Percentiles rank a stretch among this genome's conserved stretches.
phyloP scores from a whole-genome alignment of 2,888 invertebrate genomes.

The Zonitis immaculata region DNA sequence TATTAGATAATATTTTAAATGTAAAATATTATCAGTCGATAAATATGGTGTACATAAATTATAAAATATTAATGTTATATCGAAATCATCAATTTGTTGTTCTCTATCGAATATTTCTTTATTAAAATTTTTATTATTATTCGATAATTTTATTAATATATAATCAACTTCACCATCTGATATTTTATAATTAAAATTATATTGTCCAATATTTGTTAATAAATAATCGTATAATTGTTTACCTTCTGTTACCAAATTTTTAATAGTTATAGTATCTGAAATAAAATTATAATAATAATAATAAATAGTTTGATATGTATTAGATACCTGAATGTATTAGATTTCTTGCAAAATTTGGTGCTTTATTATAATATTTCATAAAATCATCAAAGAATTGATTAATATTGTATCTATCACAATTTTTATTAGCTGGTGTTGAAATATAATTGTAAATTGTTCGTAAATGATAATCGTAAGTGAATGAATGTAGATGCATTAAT shows the following conservation, averaged over 20 bases:
- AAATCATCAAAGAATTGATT: slow-evolving; percentile 72
- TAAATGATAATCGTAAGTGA: slow-evolving; percentile 72
- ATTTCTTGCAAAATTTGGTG: slow-evolving; percentile 72
- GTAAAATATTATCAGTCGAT: slow-evolving; percentile 43
- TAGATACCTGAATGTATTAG: slow-evolving; percentile 66
- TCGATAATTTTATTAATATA: slow-evolving; percentile 59
- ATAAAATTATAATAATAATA: no score
- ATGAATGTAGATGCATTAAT: slow-evolving; percentile 70
- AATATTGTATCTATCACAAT: slow-evolving; percentile 61
- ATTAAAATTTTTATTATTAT: slow-evolving; percentile 55
- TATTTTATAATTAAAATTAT: slow-evolving; percentile 61
- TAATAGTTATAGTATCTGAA: slow-evolving; percentile 55
- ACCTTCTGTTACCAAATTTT: slow-evolving; percentile 59
- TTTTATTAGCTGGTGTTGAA: slow-evolving; percentile 51
- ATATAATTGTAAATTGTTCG: slow-evolving; percentile 63
- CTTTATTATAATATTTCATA: slow-evolving; percentile 69
- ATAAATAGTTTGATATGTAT: no score
- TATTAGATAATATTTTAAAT: slow-evolving; percentile 58
- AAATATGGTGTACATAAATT: slow-evolving; percentile 49
- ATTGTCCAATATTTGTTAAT: slow-evolving; percentile 61
- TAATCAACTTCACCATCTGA: slow-evolving; percentile 52
- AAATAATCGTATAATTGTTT: slow-evolving; percentile 66
- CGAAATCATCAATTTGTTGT: slow-evolving; percentile 61
- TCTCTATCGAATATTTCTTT: slow-evolving; percentile 55
- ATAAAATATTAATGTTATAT: slow-evolving; percentile 63